Evolutionary conservation across 2,888 invertebrate species (phyloP), one percentile per base, ranked within the genome.

Genomic region (Agrochola litura): DNA sequence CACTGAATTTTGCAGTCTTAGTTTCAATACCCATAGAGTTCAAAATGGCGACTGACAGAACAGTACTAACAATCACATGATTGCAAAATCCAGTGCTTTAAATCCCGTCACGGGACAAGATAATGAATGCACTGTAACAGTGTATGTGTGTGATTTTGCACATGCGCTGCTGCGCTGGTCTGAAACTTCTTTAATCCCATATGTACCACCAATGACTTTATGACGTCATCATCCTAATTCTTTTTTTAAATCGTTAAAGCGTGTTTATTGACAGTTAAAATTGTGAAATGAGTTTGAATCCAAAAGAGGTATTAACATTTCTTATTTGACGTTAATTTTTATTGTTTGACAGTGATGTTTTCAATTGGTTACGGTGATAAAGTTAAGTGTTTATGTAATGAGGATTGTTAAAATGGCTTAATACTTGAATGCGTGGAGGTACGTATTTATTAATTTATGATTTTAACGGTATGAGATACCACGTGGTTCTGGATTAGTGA

Each of bases 181-280:
- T 72, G n/a, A 16, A 56, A 43, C 52, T 84, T 79, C 63, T 79
- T 46, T 66, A 70, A 9, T 8, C n/a, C 46, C 65, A 2, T 73
- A 46, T 43, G 12, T 71, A 64, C 60, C 75, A 79, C 76, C 77
- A 85, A 83, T 81, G 80, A 81, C 81, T 91, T 93, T 90, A 92
- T 90, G 90, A 89, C 86, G 85, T 89, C 86, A 90, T 46, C 52
- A 8, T 61, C 41, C 76, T 73, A 65, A 83, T 86, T 84, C 83
- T 83, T 77, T 86, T 86, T 85, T 78, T 72, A 86, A 88, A 88
- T 88, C 91, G 90, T 92, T 90, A 92, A 92, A 91, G 77, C 83
- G 88, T 83, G 87, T 94, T 94, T 92, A 94, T 92, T 90, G 91
- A 87, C 93, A 90, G 90, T 92, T 92, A 92, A 93, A 92, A 84